Evolutionary conservation across 2,113 vertebrate genomes (phyloP), one percentile per base, ranked within the genome.

Genomic region (Poecilia latipinna): DNA sequence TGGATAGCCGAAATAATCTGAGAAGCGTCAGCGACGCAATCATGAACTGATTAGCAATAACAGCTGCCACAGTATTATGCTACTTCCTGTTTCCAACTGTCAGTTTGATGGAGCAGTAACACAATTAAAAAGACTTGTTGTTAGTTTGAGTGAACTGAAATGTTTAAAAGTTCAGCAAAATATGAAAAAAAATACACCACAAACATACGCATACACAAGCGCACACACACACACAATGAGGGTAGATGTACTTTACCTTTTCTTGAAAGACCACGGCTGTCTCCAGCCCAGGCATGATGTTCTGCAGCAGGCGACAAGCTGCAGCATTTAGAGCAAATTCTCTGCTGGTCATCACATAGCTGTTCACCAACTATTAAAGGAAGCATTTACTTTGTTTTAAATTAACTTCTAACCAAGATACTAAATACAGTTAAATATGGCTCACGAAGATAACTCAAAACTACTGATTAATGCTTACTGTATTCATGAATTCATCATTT

Each of bases 401-500:
- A 72, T 42, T 0, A 65, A 37, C 3, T 32, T 64, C 2, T 51
- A 22, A 62, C 3, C 66, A 12, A 33, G 0, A 68, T 0, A 15
- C 7, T 37, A 26, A 61, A 60, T 24, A 24, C 0, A 0, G 3
- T 7, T 37, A 8, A 22, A 37, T 35, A 64, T 54, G 54, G 32
- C 61, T 12, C 12, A 65, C 13, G 0, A 37, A 70, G 48, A 1
- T 10, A 17, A 13, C 1, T 54, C 0, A 26, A 24, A 69, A 68
- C 3, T 44, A 13, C 31, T 13, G 0, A 61, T 64, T 15, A 2
- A 63, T 31, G 72, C 96, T 90, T 95, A 99, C 98, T 77, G 97
- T 96, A 66, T 99, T 99, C 97, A 99, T 99, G 88, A 99, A 99
- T 89, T 99, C 98, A 83, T 99, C 98, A 35, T 99, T 99, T 95